Conservation (phyloP, 2,888 invertebrate genomes). For the Morpho helenor region DNA sequence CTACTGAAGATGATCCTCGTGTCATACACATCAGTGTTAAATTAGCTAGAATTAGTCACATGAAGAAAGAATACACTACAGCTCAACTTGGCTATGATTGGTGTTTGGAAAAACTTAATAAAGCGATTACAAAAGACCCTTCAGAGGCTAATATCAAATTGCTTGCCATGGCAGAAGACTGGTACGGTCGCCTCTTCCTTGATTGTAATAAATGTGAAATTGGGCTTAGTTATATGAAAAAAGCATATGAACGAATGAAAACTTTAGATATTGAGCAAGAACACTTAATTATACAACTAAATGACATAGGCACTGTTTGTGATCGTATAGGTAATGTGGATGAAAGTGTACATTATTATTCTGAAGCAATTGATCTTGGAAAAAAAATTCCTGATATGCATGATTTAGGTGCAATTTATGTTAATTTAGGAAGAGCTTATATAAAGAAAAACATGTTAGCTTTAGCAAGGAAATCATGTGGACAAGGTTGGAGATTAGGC, state of each 20-base stretch:
- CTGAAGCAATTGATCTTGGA: slow-evolving; percentile 84
- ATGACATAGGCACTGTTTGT: slow-evolving; percentile 87
- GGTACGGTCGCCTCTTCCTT: slow-evolving; percentile 72
- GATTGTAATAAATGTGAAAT: slow-evolving; percentile 81
- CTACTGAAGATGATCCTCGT: slow-evolving; percentile 86
- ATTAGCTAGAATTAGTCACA: slow-evolving; percentile 90
- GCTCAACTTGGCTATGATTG: slow-evolving; percentile 91
- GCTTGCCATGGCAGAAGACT: slow-evolving; percentile 89
- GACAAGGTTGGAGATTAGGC: slow-evolving; percentile 84
- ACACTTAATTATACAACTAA: slow-evolving; percentile 89
- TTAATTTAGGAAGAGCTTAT: slow-evolving; percentile 91
- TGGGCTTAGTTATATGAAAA: slow-evolving; percentile 80
- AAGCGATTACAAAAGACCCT: slow-evolving; percentile 43
- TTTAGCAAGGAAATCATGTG: slow-evolving; percentile 85
- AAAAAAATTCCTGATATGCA: slow-evolving; percentile 82
- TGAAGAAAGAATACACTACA: slow-evolving; percentile 83
- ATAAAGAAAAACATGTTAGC: slow-evolving; percentile 84
- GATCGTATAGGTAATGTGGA: slow-evolving; percentile 80
- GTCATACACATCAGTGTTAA: slow-evolving; percentile 92
- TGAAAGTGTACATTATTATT: slow-evolving; percentile 84
- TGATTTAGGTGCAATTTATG: slow-evolving; percentile 85
- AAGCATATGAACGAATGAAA: slow-evolving; percentile 83
- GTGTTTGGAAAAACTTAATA: slow-evolving; percentile 85
- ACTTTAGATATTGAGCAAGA: slow-evolving; percentile 83
- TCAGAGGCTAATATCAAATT: slow-evolving; percentile 80